These are phyloP conservation scores for Campoplex nolae DNA, from an alignment of 2,888 invertebrate genomes.

Conservation along the genomic window DNA sequence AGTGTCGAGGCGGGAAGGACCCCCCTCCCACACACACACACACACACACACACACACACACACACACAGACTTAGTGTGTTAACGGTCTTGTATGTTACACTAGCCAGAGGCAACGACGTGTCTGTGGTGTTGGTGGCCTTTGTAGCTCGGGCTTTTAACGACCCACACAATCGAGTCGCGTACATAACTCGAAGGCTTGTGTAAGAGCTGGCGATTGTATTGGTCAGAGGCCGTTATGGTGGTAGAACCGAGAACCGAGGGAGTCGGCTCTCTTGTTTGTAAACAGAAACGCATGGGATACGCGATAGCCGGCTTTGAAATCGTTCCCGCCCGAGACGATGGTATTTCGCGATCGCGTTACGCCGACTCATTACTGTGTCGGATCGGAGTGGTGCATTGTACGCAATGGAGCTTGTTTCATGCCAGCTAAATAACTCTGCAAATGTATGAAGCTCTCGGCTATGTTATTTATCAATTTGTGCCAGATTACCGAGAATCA, in stretches of 20 bases:
- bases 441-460: neutral
- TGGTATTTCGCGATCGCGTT: conserved; percentile 58
- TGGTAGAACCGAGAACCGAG: conserved; percentile 53
- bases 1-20: conserved; percentile 17
- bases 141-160: conserved; percentile 7
- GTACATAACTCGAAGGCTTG: conserved; percentile 8
- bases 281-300: conserved; percentile 78
- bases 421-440: conserved; percentile 14
- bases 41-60: neutral
- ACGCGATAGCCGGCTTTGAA: conserved; percentile 57
- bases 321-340: conserved; percentile 49
- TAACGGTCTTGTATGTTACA: conserved; percentile 51
- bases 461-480: conserved; percentile 40
- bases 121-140: conserved; percentile 20
- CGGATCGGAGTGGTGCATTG: conserved; percentile 31
- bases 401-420: conserved; percentile 16
- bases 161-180: conserved; percentile 8
- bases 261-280: conserved; percentile 76
- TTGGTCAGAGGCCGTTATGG: conserved; percentile 52
- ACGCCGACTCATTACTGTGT: conserved; percentile 49
- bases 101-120: conserved; percentile 10
- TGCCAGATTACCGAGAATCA: conserved; percentile 14
- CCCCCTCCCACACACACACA: neutral
- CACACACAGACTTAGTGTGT: conserved; percentile 20
- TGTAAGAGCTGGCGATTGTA: conserved; percentile 41